Evolutionary conservation across 2,113 vertebrate genomes (phyloP).

Genomic region (Tragelaphus imberbis): DNA sequence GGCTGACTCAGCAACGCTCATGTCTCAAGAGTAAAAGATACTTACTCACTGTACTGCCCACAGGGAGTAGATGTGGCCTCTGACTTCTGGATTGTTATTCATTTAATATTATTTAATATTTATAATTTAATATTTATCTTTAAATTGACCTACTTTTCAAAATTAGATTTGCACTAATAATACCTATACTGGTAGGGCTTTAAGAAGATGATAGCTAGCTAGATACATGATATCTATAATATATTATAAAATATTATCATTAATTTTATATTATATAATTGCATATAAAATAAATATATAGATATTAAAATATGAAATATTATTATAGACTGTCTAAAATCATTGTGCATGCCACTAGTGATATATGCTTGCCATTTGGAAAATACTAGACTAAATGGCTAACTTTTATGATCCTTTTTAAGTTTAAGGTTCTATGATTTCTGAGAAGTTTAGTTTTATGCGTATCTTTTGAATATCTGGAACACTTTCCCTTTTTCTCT

Average conservation of each 20-base stretch:
- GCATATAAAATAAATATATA: background rate
- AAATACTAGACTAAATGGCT: background rate
- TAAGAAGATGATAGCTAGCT: background rate
- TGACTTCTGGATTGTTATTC: background rate
- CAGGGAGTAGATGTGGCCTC: fast-evolving
- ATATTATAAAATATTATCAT: background rate
- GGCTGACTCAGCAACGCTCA: background rate
- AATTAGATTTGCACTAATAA: background rate
- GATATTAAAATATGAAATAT: background rate
- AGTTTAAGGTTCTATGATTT: background rate
- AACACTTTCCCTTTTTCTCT: background rate
- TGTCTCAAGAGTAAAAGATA: background rate
- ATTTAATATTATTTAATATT: background rate
- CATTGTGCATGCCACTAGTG: background rate
- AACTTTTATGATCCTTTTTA: background rate
- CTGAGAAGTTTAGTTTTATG: background rate
- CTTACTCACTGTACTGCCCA: background rate
- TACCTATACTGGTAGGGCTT: background rate
- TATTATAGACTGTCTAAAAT: background rate
- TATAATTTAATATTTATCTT: background rate
- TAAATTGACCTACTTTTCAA: background rate
- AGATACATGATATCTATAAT: background rate
- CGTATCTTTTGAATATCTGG: background rate
- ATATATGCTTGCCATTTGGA: background rate
- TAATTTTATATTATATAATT: background rate